Base-by-base conservation (phyloP, 2,888 invertebrate species). In the Temnothorax ravouxi region DNA sequence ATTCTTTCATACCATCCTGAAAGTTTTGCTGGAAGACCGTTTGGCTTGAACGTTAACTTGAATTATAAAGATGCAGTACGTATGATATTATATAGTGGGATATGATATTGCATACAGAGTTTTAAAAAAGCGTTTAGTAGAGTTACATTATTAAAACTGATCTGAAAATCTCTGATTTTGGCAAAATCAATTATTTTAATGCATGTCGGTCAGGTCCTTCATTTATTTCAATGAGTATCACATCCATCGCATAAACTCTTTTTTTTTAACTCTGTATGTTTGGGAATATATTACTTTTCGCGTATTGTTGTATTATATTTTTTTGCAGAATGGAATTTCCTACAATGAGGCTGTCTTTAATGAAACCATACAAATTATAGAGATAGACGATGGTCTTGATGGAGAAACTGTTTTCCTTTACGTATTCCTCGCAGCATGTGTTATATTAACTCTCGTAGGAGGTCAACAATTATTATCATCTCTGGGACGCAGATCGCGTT, bases 391-490 rank as follows among this genome's bases (percentile, higher is more conserved):
- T 95, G 99, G 99, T 79, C 96, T 99, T 84, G 99, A 99, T 95
- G 99, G 99, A 34, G 99, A 99, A 96, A 99, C 99, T 34, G 98
- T 99, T 96, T 99, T 99, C 97, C 96, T 99, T 90, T 99, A 99
- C 94, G 96, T 99, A 84, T 98, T 99, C 95, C 96, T 99, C 87
- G 98, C 98, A 29, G 99, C 99, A 3, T 97, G 98, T 83, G 97
- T 97, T 74, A 97, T 99, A 71, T 95, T 99, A 72, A 96, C 98
- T 9, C 95, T 99, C 82, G 98, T 99, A 82, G 96, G 97, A 86
- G 98, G 98, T 0, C 99, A 99, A 94, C 98, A 98, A 94, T 97
- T 98, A 52, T 96, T 99, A 21, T 96, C 98, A 47, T 97, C 98
- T 0, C 97, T 98, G 72, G 98, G 98, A 47, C 96, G 97, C 84